Evolutionary conservation across 2,113 vertebrate species (phyloP).

Genomic region (Heloderma charlesbogerti): DNA sequence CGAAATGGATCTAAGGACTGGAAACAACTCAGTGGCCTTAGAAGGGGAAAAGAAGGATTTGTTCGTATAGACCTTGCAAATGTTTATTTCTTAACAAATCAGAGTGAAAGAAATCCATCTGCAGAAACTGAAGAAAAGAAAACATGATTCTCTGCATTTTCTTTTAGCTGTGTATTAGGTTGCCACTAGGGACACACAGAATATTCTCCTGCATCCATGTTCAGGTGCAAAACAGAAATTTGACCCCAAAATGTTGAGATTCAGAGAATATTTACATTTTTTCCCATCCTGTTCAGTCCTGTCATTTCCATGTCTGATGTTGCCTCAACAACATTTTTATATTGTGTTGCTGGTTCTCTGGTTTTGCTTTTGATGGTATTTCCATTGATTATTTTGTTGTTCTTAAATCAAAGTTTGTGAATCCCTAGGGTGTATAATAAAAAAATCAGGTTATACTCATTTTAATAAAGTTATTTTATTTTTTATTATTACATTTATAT

Average conservation of each 20-base stretch:
- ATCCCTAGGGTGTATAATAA: no score
- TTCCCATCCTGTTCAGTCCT: not conserved
- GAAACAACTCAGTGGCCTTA: constrained; percentile 3
- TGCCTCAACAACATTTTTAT: not conserved
- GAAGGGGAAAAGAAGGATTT: not conserved
- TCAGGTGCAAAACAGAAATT: no score
- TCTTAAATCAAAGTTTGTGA: no score
- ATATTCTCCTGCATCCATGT: not conserved
- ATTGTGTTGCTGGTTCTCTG: not conserved
- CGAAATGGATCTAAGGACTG: constrained; percentile 25
- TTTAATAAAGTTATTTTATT: no score
- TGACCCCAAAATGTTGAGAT: not conserved
- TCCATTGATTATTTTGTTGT: not conserved
- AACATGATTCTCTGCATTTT: not conserved
- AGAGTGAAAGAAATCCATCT: not conserved
- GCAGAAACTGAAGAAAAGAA: not conserved
- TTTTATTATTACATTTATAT: no score
- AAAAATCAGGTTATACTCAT: no score
- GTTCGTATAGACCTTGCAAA: not conserved
- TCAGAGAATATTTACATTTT: not conserved
- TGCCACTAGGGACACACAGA: not conserved
- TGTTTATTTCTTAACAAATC: not conserved
- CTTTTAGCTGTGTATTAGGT: not conserved
- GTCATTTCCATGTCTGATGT: not conserved
- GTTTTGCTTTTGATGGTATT: not conserved